Evolutionary conservation across 2,888 invertebrate genomes (phyloP), one percentile per base, ranked within the genome.

Genomic region (Drosophila bunnanda): DNA sequence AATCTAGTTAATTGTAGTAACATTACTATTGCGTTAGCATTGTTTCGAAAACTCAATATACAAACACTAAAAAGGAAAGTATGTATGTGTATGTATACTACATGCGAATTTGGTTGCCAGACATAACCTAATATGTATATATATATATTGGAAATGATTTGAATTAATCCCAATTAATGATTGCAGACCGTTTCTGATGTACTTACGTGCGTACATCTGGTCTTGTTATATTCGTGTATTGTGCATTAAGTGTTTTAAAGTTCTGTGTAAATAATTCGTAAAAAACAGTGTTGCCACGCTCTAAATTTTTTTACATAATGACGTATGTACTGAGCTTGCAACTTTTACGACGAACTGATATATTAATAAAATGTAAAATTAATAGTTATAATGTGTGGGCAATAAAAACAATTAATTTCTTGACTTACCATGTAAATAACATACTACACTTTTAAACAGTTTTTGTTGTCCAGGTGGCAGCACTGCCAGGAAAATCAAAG

Each of bases 281-380:
- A 38, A 22, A 22, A 22, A 77, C 85, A 65, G 81, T 69, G 81
- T 77, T 85, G 86, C 68, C 85, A 77, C 66, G 64, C 64, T 82
- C 48, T 50, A 34, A 50, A 38, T 56, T 65, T 77, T 77, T 81
- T 81, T 81, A 81, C 43, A 52, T 81, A 81, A 81, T 72, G 75
- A 61, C 65, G 38, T 62, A 50, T 61, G 38, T 62, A 54, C 25
- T 28, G 43, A 15, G 3, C n/a, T 15, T n/a, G 44, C 9, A 20
- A n/a, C 5, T 4, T 5, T 36, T 9, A 7, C 1, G 8, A 13
- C 13, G 32, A 32, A 50, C 12, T 10, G 0, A 28, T 5, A 48
- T n/a, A 17, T 17, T 13, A 41, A 17, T 17, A 17, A 38, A 38
- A 1, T n/a, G n/a, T 25, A 25, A 8, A 34, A 34, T 32, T 0